Evolutionary conservation across 2,888 invertebrate genomes (phyloP), one percentile per base, ranked within the genome.

Genomic region (Nebria brevicollis): DNA sequence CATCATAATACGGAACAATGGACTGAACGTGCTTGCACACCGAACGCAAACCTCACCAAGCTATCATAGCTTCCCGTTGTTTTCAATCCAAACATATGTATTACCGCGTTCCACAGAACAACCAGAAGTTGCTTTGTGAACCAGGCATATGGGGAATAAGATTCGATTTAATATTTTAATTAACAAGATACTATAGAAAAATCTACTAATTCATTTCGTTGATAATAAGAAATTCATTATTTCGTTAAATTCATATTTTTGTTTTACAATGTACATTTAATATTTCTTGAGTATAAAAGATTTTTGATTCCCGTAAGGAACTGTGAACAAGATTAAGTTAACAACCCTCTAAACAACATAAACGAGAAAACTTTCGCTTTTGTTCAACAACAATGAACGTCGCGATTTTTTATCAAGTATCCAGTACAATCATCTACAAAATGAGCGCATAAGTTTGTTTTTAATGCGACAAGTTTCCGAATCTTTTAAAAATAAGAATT

Each of bases 1-100:
- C 85, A 83, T 64, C 68, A 75, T 75, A 80, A 75, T 68, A 75
- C 74, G 80, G 75, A 75, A 75, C 80, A 80, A 75, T 80, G 75
- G 75, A 73, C 75, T 42, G 68, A 11, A 13, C 54, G 54, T 13
- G 54, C 54, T 54, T 54, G 54, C 54, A 54, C 54, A 54, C 54
- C 54, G 7, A 54, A 76, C 65, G 41, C 66, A 66, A n/a, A 26
- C 41, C 65, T 66, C 26, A 66, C 66, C 34, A n/a, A 64, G 64
- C 65, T 77, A 77, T 77, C 77, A 77, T 72, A 77, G 64, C 34
- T 34, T 34, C 34, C 34, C 34, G 34, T 34, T 34, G 34, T 76
- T 65, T 68, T 68, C 20, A 15, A 8, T 7, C 8, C 54, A 54
- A 54, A 54, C 54, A 54, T 54, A 54, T 54, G 68, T 25, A 11